phyloP scores from a whole-genome alignment of 2,888 invertebrate species.

The Galeopsomyia nigrocyanea region DNA sequence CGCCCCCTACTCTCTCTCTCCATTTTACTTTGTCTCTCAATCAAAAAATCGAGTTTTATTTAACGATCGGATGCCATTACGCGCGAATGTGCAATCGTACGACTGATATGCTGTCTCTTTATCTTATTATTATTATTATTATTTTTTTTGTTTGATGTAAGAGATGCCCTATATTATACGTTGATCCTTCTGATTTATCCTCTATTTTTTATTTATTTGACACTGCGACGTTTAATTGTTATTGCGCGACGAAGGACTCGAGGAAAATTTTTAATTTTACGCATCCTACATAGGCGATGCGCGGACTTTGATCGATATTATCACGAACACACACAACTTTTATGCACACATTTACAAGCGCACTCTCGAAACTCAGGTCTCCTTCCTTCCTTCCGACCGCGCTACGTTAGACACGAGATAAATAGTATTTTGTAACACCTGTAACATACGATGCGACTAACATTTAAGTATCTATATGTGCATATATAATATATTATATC shows the following conservation, averaged over 20 bases:
- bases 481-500: conserved; percentile 50
- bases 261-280: conserved; percentile 6
- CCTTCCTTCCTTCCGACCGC: conserved; percentile 28
- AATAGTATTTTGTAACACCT: conserved; percentile 48
- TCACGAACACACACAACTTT: conserved; percentile 6
- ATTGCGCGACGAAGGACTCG: conserved; percentile 18
- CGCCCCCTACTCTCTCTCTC: too few species aligned
- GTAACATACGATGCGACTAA: conserved; percentile 55
- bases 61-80: conserved; percentile 23
- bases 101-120: conserved; percentile 35
- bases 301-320: neutral
- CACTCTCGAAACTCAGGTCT: conserved; percentile 13
- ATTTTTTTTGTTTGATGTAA: conserved; percentile 12
- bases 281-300: too few species aligned
- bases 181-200: conserved; percentile 24
- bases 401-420: conserved; percentile 35
- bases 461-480: conserved; percentile 51
- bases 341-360: conserved; percentile 8
- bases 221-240: conserved; percentile 26
- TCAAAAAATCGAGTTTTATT: conserved; percentile 7
- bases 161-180: neutral
- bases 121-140: conserved; percentile 25
- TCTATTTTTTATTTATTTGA: conserved; percentile 43
- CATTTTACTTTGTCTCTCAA: too few species aligned
- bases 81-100: conserved; percentile 28